Evolutionary conservation across 2,113 vertebrate species (phyloP).

Genomic region (Chloebia gouldiae): DNA sequence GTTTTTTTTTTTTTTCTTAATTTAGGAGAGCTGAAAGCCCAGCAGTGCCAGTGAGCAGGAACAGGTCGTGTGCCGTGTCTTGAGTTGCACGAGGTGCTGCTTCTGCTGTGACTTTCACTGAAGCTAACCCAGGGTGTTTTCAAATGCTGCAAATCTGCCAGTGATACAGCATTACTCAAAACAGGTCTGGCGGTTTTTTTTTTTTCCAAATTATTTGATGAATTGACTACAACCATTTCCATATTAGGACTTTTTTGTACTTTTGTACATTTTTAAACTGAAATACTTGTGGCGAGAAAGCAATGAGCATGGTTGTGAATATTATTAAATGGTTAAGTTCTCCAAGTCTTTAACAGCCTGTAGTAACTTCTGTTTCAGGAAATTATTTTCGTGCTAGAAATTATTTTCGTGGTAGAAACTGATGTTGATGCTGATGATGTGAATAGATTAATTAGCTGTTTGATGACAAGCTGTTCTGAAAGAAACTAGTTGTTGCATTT

Average conservation of each 20-base stretch:
- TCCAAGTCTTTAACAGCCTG: not conserved
- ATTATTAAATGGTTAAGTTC: not conserved
- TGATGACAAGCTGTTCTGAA: not conserved
- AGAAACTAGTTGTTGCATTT: not conserved
- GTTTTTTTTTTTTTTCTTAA: no score
- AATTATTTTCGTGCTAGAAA: not conserved
- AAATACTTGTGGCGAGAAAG: not conserved
- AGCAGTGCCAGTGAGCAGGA: not conserved
- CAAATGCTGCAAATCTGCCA: not conserved
- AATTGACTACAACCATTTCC: not conserved
- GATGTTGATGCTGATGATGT: not conserved
- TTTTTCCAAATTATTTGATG: not conserved
- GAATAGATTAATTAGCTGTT: not conserved
- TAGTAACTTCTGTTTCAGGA: not conserved
- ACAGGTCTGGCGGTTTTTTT: not conserved
- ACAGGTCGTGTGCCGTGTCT: fast-evolving
- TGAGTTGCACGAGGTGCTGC: not conserved
- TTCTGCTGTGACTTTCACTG: not conserved
- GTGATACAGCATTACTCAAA: not conserved
- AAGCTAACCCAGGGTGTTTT: not conserved
- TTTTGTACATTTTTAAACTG: not conserved
- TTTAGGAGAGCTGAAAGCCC: not conserved
- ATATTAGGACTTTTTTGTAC: not conserved
- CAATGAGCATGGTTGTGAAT: not conserved
- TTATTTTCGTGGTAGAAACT: not conserved